These are phyloP conservation scores for Poeciliopsis turrubarensis DNA, from an alignment of 2,113 vertebrate genomes.

Conservation along the genomic window DNA sequence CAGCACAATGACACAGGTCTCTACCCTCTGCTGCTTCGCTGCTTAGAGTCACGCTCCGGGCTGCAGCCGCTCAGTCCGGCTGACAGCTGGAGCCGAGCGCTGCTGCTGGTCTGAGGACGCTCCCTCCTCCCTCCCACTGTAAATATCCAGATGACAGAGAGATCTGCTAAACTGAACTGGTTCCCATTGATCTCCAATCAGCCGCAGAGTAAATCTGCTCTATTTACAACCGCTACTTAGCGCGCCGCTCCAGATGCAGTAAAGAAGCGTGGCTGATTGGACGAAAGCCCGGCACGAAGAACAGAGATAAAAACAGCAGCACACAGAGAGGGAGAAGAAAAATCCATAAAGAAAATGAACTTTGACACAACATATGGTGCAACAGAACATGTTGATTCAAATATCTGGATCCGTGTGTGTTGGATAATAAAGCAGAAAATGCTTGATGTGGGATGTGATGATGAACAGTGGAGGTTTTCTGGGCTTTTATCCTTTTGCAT, in stretches of 20 bases:
- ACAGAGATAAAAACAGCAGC: neutral
- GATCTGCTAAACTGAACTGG: conserved; percentile 58
- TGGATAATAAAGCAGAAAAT: neutral
- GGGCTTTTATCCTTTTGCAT: neutral
- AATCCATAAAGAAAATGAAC: neutral
- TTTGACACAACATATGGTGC: neutral
- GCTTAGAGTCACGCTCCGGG: conserved; percentile 21
- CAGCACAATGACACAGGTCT: conserved; percentile 19
- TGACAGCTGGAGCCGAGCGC: conserved; percentile 11
- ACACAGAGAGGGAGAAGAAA: neutral
- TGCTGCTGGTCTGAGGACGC: conserved; percentile 23
- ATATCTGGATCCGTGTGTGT: neutral
- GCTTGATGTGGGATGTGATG: neutral
- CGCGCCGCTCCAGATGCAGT: conserved; percentile 17
- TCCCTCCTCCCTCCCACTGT: conserved; percentile 47
- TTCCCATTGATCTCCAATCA: conserved; percentile 59
- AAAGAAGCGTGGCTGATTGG: conserved; percentile 26
- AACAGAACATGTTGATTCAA: neutral
- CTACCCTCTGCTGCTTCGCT: neutral
- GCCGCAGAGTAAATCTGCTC: conserved; percentile 58
- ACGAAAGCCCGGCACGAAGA: conserved; percentile 1
- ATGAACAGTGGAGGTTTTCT: neutral
- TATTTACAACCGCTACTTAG: conserved; percentile 33
- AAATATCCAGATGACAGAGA: conserved; percentile 66
- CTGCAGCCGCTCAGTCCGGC: neutral